Evolutionary conservation across 2,797 vertebrate genomes (phyloP).

Genomic region (Limosa lapponica): DNA sequence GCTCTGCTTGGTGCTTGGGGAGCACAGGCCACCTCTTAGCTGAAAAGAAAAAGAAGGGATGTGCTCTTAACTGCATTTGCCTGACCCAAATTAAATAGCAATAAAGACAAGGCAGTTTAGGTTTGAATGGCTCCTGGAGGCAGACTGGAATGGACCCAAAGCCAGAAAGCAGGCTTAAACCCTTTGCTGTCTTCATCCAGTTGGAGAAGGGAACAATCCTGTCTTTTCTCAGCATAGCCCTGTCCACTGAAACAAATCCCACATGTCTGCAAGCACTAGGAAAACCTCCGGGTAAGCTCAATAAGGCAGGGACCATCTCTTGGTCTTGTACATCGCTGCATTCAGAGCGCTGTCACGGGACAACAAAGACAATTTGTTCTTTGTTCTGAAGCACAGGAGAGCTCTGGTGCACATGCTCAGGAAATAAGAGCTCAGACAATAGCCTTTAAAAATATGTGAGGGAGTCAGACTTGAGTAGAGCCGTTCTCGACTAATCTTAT

Average conservation of each 20-base stretch:
- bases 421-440: not conserved
- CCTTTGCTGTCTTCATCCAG: not conserved
- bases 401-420: conserved; percentile 7
- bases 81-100: not conserved
- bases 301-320: not conserved
- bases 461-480: not conserved
- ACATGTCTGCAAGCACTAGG: not conserved
- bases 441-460: not conserved
- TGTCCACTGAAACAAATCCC: not conserved
- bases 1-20: not conserved
- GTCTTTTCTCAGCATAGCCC: not conserved
- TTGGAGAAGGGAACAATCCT: not conserved
- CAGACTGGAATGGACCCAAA: not conserved
- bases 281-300: not conserved
- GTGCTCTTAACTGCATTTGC: not conserved
- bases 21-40: not conserved
- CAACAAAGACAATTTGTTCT: conserved; percentile 43
- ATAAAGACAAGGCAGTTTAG: not conserved
- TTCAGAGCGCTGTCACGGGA: not conserved
- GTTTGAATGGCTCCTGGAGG: not conserved
- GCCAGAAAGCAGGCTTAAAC: not conserved
- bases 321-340: rapidly evolving
- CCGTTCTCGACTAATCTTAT: not conserved
- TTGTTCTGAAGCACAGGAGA: not conserved
- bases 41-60: not conserved